Base-by-base conservation (phyloP, 2,113 vertebrate genomes). In the Perccottus glenii region DNA sequence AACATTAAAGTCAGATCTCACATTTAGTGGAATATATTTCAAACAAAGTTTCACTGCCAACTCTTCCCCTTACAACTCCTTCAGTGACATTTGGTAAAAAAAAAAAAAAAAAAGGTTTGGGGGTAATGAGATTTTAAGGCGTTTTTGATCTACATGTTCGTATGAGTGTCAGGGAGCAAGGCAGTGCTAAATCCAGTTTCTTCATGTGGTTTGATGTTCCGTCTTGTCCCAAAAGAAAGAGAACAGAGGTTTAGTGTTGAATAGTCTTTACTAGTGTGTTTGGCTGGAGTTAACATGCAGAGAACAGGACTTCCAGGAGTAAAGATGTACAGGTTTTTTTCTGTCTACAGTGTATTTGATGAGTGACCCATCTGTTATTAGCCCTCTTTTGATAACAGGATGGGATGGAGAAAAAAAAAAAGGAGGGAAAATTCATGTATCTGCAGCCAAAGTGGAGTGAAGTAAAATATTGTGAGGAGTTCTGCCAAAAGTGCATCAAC, bases 161-260 rank as follows among this genome's bases (percentile, higher is more conserved):
- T 7, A 15, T 43, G 45, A 46, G 49, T 76, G 63, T 68, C 5
- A 4, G 66, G 11, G 45, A 62, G 53, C 19, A 33, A 11, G 33
- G 33, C 47, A 1, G 68, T 56, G 38, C 65, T 82, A 73, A 70
- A 44, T 52, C 33, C 4, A 11, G 15, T 61, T 78, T 58, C 57
- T 6, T 70, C 51, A 80, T 72, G 52, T 48, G 27, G 64, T 84
- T 89, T 87, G 77, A 87, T 87, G 74, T 88, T 87, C 87, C 33
- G 43, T 85, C 76, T 81, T 60, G 85, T 88, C 68, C 11, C 1
- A 33, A 65, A 6, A 70, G n/a, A 66, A 67, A 48, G 44, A 48
- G 56, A 77, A 74, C 72, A 75, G 63, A 55, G 64, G 64, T 36
- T 27, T 62, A 50, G 49, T 7, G 43, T 5, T 27, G 76, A 66